A percentile compares a stretch with the other conserved stretches of the same genome.
phyloP scores from a whole-genome alignment of 2,113 vertebrate species.

The Pluvianellus socialis region DNA sequence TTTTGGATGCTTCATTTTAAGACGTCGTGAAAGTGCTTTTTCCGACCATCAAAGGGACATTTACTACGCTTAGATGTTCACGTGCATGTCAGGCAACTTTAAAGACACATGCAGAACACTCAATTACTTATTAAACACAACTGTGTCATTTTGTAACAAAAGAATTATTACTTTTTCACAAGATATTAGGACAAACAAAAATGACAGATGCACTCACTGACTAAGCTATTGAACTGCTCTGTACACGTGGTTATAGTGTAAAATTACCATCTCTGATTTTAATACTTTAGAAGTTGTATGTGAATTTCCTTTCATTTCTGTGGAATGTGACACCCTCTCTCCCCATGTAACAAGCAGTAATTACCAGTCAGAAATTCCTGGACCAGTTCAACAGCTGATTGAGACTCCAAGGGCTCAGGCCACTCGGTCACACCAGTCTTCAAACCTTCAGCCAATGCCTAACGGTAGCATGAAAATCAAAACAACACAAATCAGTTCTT shows the following conservation, averaged over 20 bases:
- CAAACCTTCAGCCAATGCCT: constrained; percentile 88
- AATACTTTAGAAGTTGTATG: neutral
- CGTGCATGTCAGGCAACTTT: neutral
- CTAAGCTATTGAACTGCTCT: neutral
- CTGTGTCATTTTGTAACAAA: neutral
- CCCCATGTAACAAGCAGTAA: neutral
- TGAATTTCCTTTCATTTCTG: neutral
- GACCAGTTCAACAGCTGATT: constrained; percentile 81
- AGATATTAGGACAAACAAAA: neutral
- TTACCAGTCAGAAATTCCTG: constrained; percentile 87
- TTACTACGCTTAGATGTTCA: neutral
- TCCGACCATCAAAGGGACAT: neutral
- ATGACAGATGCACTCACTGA: neutral
- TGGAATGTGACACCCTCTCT: neutral
- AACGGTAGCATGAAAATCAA: neutral
- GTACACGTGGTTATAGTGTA: neutral
- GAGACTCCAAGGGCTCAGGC: constrained; percentile 82
- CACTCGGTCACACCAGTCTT: constrained; percentile 86
- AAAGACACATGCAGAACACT: neutral
- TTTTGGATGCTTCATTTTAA: neutral
- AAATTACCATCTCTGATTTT: neutral
- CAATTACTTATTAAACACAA: neutral
- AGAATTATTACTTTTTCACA: neutral
- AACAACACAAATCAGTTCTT: neutral
- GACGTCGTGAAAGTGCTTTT: neutral